These are phyloP conservation scores for Tortrix viridana DNA, from an alignment of 2,888 invertebrate genomes.

Conservation along the genomic window DNA sequence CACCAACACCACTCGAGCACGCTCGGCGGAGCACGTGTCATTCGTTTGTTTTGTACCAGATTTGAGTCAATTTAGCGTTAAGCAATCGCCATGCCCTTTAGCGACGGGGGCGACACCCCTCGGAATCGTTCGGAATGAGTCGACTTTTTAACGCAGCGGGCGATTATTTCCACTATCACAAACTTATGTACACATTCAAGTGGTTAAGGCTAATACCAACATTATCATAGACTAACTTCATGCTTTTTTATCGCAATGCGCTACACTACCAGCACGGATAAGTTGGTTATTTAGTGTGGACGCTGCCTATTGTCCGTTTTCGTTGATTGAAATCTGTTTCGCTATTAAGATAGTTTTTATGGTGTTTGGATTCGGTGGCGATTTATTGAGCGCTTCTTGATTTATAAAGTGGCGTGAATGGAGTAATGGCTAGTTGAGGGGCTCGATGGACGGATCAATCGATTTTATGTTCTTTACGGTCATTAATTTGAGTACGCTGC, in stretches of 20 bases:
- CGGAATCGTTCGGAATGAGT: conserved; percentile 50
- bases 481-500: conserved; percentile 18
- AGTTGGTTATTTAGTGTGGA: conserved; percentile 59
- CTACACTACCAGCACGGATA: conserved; percentile 10
- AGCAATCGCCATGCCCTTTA: conserved; percentile 61
- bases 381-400: conserved; percentile 39
- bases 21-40: conserved; percentile 64
- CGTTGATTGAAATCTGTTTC: conserved; percentile 70
- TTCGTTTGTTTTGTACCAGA: conserved; percentile 72
- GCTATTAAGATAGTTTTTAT: conserved; percentile 55
- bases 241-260: not conserved
- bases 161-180: conserved; percentile 52
- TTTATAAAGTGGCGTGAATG: conserved; percentile 32
- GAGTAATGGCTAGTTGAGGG: conserved; percentile 22
- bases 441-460: conserved; percentile 25
- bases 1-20: conserved; percentile 63
- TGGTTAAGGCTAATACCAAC: conserved; percentile 1
- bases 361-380: conserved; percentile 40
- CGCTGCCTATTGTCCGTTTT: conserved; percentile 57
- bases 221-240: not conserved
- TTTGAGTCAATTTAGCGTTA: conserved; percentile 77
- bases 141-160: conserved; percentile 39
- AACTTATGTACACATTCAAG: conserved; percentile 21
- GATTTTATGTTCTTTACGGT: conserved; percentile 10
- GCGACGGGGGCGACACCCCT: conserved; percentile 61